Percentiles rank a stretch among this genome's conserved stretches.
phyloP scores from a whole-genome alignment of 2,113 vertebrate genomes.

The Phaethon lepturus region DNA sequence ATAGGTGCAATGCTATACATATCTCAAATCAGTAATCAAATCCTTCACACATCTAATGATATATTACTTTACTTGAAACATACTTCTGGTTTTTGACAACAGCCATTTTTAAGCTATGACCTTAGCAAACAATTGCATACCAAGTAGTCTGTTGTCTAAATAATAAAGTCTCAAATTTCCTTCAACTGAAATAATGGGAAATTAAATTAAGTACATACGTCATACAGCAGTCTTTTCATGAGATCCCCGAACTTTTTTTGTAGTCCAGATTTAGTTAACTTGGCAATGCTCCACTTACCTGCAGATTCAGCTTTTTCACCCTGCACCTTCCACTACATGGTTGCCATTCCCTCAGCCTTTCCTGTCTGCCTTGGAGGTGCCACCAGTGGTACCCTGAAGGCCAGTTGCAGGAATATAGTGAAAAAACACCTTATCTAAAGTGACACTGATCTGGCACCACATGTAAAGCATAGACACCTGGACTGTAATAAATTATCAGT shows the following conservation, averaged over 20 bases:
- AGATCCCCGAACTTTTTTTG: neutral
- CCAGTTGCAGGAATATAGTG: neutral
- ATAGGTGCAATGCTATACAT: neutral
- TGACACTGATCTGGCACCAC: neutral
- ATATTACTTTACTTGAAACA: neutral
- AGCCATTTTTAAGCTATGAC: neutral
- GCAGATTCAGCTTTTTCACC: neutral
- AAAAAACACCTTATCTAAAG: neutral
- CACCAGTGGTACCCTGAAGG: neutral
- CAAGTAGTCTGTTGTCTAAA: neutral
- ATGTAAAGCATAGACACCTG: neutral
- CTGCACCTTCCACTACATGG: neutral
- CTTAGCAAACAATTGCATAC: neutral
- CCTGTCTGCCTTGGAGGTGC: neutral
- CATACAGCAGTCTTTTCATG: neutral
- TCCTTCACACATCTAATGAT: neutral
- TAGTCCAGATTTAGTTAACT: neutral
- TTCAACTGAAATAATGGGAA: neutral
- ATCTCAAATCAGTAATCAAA: neutral
- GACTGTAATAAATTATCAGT: neutral
- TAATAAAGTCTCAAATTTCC: conserved; percentile 6
- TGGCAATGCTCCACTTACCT: neutral
- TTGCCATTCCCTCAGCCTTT: neutral
- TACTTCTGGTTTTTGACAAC: neutral
- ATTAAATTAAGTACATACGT: neutral